Evolutionary conservation across 1,140 invertebrate species (phyloP).

Genomic region (Popillia japonica): DNA sequence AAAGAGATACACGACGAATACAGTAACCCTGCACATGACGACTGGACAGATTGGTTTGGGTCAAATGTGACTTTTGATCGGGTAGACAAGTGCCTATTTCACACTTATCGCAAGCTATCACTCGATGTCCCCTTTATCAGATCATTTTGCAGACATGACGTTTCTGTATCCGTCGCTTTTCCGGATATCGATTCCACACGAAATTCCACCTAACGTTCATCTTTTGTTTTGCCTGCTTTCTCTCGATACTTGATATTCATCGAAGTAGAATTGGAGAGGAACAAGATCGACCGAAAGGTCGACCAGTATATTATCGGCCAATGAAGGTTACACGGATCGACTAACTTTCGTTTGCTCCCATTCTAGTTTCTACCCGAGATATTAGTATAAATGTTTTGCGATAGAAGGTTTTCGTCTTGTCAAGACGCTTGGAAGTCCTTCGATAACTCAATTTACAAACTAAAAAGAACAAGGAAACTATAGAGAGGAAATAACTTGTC

Average conservation of each 20-base stretch:
- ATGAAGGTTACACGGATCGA: slow-evolving; percentile 5
- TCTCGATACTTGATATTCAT: too few relatives aligned
- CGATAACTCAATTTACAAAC: slow-evolving; percentile 5
- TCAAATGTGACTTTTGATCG: slow-evolving; percentile 29
- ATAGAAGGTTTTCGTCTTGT: too few relatives aligned
- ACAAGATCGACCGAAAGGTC: not conserved
- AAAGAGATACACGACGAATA: slow-evolving; percentile 7
- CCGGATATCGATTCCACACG: slow-evolving; percentile 7
- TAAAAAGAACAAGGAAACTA: not conserved
- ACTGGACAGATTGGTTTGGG: slow-evolving; percentile 20
- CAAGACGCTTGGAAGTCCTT: not conserved
- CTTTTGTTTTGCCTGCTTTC: not conserved
- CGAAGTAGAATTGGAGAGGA: not conserved
- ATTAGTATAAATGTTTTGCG: not conserved
- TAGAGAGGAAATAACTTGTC: not conserved
- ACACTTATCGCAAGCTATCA: slow-evolving; percentile 25
- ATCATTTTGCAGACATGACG: slow-evolving; percentile 27
- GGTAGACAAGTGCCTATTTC: slow-evolving; percentile 21
- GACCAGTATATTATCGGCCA: slow-evolving; percentile 15
- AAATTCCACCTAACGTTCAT: slow-evolving; percentile 12
- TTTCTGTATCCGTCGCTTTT: not conserved
- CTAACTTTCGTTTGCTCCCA: not conserved
- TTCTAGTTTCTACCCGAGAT: not conserved
- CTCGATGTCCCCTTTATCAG: slow-evolving; percentile 17
- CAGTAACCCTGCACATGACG: not conserved